phyloP scores from a whole-genome alignment of 2,888 invertebrate genomes.

The Heteromurus nitidus region DNA sequence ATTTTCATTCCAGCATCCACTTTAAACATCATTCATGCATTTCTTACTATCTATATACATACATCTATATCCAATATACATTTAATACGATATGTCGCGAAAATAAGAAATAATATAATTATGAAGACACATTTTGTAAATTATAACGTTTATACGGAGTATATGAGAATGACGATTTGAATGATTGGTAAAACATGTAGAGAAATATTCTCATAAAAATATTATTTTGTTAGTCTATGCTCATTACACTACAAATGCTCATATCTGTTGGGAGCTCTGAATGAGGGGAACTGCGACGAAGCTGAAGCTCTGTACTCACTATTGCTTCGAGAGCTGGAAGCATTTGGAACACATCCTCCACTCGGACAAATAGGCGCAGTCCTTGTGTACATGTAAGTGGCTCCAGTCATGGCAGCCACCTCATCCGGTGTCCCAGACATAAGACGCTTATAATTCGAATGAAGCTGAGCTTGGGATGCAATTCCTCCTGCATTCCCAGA shows the following conservation, averaged over 20 bases:
- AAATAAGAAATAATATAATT: not conserved
- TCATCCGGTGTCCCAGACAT: constrained; percentile 46
- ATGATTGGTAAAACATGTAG: not conserved
- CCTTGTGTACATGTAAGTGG: constrained; percentile 27
- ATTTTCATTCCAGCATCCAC: no score
- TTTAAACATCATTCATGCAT: no score
- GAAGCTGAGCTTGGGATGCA: not conserved
- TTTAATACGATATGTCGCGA: no score
- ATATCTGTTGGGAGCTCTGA: constrained; percentile 11
- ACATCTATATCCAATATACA: no score
- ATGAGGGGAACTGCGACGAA: constrained; percentile 7
- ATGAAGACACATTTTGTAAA: constrained; percentile 13
- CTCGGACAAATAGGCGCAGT: constrained; percentile 32
- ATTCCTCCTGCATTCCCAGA: not conserved
- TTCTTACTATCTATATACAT: no score
- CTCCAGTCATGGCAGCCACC: constrained; percentile 46
- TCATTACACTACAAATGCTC: constrained; percentile 30
- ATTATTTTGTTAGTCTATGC: not conserved
- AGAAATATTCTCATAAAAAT: not conserved
- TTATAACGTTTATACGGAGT: not conserved
- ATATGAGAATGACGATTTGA: no score
- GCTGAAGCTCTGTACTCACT: constrained; percentile 20
- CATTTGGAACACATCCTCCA: constrained; percentile 16
- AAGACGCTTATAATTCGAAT: constrained; percentile 37
- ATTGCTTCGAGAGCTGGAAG: not conserved